Evolutionary conservation across 2,888 invertebrate species (phyloP).

Genomic region (Oscheius myriophilus): DNA sequence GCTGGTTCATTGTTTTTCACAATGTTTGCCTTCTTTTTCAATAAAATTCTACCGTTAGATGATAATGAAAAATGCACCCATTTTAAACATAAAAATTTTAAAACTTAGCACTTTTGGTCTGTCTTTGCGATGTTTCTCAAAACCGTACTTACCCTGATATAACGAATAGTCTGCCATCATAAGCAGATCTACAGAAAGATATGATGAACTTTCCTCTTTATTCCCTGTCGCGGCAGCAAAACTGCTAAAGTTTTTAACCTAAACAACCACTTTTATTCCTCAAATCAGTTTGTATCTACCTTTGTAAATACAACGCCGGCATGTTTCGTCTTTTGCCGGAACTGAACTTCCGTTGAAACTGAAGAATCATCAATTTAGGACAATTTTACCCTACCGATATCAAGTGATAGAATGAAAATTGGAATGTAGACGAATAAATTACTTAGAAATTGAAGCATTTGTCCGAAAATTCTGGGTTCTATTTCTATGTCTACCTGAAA

Average conservation of each 20-base stretch:
- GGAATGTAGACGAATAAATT: neutral
- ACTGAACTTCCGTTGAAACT: conserved; percentile 18
- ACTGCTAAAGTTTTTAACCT: conserved; percentile 23
- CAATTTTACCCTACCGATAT: neutral
- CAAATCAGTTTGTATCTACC: neutral
- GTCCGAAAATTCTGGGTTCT: too few relatives aligned
- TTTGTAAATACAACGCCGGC: conserved; percentile 11
- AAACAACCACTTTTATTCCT: conserved; percentile 1
- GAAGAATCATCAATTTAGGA: neutral
- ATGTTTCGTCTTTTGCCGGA: conserved; percentile 19
- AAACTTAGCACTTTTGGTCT: too few relatives aligned
- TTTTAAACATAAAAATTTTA: too few relatives aligned
- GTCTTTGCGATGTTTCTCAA: neutral
- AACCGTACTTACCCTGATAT: conserved; percentile 40
- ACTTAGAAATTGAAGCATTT: neutral
- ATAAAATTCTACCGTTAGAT: too few relatives aligned
- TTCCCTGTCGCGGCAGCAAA: neutral
- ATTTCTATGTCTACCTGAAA: too few relatives aligned
- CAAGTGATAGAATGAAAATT: conserved; percentile 8
- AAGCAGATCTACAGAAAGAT: conserved; percentile 42
- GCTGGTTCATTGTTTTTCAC: too few relatives aligned
- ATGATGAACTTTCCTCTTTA: conserved; percentile 27
- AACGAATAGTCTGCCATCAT: conserved; percentile 48
- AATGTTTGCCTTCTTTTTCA: too few relatives aligned
- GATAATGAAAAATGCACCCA: too few relatives aligned